Percentiles rank a stretch among this genome's conserved stretches.
These are phyloP conservation scores for Apteryx mantelli DNA, from an alignment of 2,113 vertebrate species.

Conservation along the genomic window DNA sequence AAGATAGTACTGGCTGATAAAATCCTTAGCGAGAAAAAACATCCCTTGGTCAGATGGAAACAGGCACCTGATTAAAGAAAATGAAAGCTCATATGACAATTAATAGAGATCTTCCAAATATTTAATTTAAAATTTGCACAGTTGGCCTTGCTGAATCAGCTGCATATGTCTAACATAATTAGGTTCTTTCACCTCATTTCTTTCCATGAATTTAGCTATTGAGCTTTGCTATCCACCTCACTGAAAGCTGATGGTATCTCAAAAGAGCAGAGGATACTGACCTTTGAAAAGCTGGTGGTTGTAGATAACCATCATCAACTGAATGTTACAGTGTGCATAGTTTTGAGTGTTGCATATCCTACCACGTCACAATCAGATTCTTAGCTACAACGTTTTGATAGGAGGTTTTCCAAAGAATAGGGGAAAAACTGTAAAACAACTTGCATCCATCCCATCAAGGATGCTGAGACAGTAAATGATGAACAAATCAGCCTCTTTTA, in stretches of 20 bases:
- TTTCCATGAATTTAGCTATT: background rate
- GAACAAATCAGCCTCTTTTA: background rate
- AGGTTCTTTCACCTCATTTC: constrained; percentile 11
- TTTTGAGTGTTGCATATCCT: fast-evolving
- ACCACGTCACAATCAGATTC: fast-evolving
- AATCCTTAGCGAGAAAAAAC: background rate
- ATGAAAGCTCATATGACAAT: background rate
- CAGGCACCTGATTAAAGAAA: background rate
- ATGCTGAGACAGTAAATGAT: background rate
- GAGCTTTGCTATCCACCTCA: background rate
- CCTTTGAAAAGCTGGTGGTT: background rate
- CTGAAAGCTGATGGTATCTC: background rate
- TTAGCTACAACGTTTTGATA: background rate
- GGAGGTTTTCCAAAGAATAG: background rate
- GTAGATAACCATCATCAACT: fast-evolving
- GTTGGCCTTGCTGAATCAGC: constrained; percentile 56
- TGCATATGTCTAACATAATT: background rate
- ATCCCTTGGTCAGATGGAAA: background rate
- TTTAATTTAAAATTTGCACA: constrained; percentile 27
- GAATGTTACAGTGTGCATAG: fast-evolving
- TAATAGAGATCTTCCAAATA: constrained; percentile 14
- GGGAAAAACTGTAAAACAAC: background rate
- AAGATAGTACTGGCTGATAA: background rate
- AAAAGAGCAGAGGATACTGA: background rate
- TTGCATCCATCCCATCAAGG: background rate